Evolutionary conservation across 2,888 invertebrate genomes (phyloP).

Genomic region (Alsophila aescularia): DNA sequence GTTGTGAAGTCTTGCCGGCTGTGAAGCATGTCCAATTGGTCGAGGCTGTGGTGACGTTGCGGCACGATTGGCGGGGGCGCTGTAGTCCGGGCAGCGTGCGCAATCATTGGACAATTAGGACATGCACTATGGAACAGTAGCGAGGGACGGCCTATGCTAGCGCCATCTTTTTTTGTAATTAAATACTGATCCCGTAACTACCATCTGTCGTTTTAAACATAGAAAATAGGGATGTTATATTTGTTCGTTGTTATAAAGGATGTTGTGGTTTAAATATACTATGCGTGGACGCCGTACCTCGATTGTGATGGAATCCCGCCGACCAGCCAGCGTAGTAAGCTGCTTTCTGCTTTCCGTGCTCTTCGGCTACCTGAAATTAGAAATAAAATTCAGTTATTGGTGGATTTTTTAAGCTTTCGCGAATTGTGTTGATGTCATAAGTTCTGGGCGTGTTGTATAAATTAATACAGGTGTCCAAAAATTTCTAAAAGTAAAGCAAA

Average conservation of each 20-base stretch:
- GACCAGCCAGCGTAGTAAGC: conserved; percentile 89
- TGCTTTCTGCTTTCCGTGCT: conserved; percentile 93
- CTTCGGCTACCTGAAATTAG: conserved; percentile 88
- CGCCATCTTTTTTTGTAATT: too few species aligned
- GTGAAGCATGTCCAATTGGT: conserved; percentile 78
- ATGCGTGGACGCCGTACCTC: conserved; percentile 55
- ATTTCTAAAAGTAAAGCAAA: too few species aligned
- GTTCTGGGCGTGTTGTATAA: too few species aligned
- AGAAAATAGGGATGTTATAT: too few species aligned
- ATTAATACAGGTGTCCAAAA: too few species aligned
- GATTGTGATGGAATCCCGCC: conserved; percentile 87
- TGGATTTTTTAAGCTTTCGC: too few species aligned
- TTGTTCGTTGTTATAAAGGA: too few species aligned
- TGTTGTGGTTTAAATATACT: not conserved
- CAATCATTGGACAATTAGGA: conserved; percentile 38
- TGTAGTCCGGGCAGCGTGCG: conserved; percentile 72
- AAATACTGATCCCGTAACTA: too few species aligned
- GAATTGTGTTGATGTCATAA: too few species aligned
- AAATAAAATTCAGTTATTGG: not conserved
- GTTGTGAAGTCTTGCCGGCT: conserved; percentile 68
- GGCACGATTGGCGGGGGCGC: conserved; percentile 53
- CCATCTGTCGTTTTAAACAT: too few species aligned
- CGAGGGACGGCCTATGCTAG: not conserved
- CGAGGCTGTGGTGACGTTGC: conserved; percentile 77
- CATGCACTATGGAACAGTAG: not conserved